Base-by-base conservation (phyloP, 1,140 invertebrate genomes). In the Planococcus citri region DNA sequence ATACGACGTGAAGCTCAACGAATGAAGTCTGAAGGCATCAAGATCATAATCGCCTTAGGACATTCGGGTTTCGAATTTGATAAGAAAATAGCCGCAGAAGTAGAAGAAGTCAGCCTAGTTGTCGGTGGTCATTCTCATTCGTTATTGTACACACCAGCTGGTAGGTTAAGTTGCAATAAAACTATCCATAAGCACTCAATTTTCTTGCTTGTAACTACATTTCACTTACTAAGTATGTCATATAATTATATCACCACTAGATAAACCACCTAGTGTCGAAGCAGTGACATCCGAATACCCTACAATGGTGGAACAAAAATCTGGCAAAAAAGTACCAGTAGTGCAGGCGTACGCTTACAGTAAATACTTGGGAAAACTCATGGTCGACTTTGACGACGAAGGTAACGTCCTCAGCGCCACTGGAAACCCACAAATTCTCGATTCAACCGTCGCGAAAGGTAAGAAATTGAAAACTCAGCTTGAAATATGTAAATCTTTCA, bases 341-440 rank as follows among this genome's bases (percentile, higher is more conserved):
- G 92, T 95, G 0, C 94, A 96, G 79, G 92, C 92, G 1, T 95
- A 89, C 75, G 90, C 91, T 0, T 94, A 89, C 75, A 94, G 92
- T 0, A 95, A 96, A 80, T 96, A 96, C 77, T 78, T 96, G 25
- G 94, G 94, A 0, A 83, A 87, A 75, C 76, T 96, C 1, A 82
- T 85, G 33, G 72, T 91, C 0, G 78, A 82, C 25, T 94, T 95
- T 75, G 83, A 95, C 78, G 75, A 78, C 0, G 73, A 84, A 1
- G 92, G 92, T 20, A 87, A 92, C 76, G 78, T 95, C 1, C 77
- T 80, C 0, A 73, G 77, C 1, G 88, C 86, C 74, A 75, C 80
- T 57, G 94, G 94, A n/a, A 86, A 88, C 72, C 94, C 94, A 0
- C 85, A 94, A 57, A 78, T 96, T 0, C 78, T 96, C 64, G 83